Evolutionary conservation across 2,888 invertebrate genomes (phyloP), one percentile per base, ranked within the genome.

Genomic region (Leuctra nigra): DNA sequence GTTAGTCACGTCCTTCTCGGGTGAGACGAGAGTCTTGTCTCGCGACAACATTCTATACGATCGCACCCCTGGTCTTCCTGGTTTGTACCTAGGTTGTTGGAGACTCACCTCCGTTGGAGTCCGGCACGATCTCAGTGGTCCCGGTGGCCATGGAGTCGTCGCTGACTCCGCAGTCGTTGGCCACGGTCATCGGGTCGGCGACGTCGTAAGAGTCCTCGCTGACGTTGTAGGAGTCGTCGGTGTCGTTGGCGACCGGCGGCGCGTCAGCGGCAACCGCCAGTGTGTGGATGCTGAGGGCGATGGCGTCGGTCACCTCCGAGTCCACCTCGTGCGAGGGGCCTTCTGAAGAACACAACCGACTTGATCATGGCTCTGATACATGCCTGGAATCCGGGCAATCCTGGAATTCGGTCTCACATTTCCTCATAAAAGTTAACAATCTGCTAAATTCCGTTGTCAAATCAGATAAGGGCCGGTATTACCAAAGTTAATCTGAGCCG

Each of bases 91-190:
- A n/a, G n/a, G n/a, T n/a, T n/a, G n/a, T n/a, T n/a, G n/a, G n/a
- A n/a, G n/a, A n/a, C n/a, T 36, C 50, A 20, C n/a, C 29, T 20
- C 16, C 38, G 53, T 23, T 23, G 6, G 16, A 9, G 53, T 11
- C 36, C 20, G 24, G 16, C 35, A 16, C 41, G 22, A 39, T 38
- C 11, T 53, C 53, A 9, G 44, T 13, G 14, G 53, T 39, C 39
- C 39, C 39, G 22, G 53, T 39, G 16, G 39, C 53, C 35, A 16
- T 20, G 20, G 14, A 14, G 53, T 39, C 41, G 41, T 41, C 41
- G 18, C 41, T 41, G 18, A 41, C 20, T 11, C 14, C 38, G 38
- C 14, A 6, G 38, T n/a, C 38, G 16, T 6, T 18, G 16, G 4
- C 20, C 18, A 16, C 18, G 16, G 20, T 20, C 41, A 16, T 11